Conservation (phyloP, 1,140 invertebrate species). For the Sarcophaga peregrina region DNA sequence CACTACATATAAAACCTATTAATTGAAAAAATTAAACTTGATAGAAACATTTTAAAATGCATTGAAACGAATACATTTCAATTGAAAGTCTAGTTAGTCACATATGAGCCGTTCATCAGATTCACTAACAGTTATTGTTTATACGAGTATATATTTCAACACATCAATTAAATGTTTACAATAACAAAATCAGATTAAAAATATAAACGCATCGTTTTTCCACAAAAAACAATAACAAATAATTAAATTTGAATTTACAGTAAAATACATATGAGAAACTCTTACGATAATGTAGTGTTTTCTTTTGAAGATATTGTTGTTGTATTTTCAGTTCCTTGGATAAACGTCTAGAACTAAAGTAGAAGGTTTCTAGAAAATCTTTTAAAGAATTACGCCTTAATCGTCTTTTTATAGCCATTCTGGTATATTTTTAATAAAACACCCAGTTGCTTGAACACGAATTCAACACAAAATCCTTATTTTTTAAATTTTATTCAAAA, state of each 20-base stretch:
- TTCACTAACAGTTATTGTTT: not conserved
- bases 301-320: not conserved
- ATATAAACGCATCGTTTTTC: not conserved
- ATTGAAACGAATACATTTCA: not conserved
- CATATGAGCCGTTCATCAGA: not conserved
- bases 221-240: not conserved
- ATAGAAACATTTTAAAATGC: too few relatives aligned
- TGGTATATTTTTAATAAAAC: not conserved
- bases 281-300: too few relatives aligned
- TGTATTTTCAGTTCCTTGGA: slow-evolving; percentile 48
- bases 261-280: too few relatives aligned
- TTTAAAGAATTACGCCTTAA: slow-evolving; percentile 54
- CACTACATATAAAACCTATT: not conserved
- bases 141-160: not conserved
- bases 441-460: not conserved
- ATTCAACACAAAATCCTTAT: slow-evolving; percentile 36
- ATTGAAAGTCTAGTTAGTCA: not conserved
- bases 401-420: slow-evolving; percentile 54
- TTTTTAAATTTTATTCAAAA: not conserved
- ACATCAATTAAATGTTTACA: not conserved
- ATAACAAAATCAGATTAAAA: not conserved
- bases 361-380: slow-evolving; percentile 48
- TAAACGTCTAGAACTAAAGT: slow-evolving; percentile 49
- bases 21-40: too few relatives aligned
- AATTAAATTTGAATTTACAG: not conserved